These are phyloP conservation scores for Calephelis nemesis DNA, from an alignment of 1,140 invertebrate genomes.

Conservation along the genomic window DNA sequence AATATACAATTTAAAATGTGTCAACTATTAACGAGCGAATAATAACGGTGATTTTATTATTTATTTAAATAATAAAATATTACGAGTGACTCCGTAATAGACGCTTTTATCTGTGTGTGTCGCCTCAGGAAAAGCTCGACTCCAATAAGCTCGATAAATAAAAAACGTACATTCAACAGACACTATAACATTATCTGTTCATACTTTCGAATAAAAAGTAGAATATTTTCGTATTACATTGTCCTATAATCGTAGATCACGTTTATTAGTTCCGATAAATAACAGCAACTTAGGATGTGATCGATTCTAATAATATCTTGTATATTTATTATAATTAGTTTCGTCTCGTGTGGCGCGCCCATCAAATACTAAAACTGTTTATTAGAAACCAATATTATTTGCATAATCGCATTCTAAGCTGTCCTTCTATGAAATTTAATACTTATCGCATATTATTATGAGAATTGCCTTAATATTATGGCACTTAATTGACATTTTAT, in stretches of 20 bases:
- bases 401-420: conserved; percentile 69
- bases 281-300: conserved; percentile 67
- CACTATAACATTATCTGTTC: conserved; percentile 59
- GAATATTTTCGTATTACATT: conserved; percentile 38
- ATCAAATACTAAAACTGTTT: conserved; percentile 71
- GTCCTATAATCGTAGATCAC: conserved; percentile 72
- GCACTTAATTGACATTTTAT: conserved; percentile 28
- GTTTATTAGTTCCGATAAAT: conserved; percentile 75
- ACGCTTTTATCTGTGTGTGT: conserved; percentile 42
- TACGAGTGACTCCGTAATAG: conserved; percentile 38
- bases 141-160: conserved; percentile 71
- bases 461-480: conserved; percentile 64
- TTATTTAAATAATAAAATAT: conserved; percentile 10
- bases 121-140: conserved; percentile 64
- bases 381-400: conserved; percentile 75
- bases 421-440: conserved; percentile 68
- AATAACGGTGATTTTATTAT: conserved; percentile 5
- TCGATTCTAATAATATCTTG: conserved; percentile 67
- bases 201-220: conserved; percentile 52
- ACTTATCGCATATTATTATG: conserved; percentile 62
- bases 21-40: background rate
- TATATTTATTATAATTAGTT: conserved; percentile 75
- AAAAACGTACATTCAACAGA: conserved; percentile 59
- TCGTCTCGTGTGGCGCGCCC: conserved; percentile 48
- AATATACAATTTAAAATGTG: too few species aligned